Evolutionary conservation across 2,797 vertebrate species (phyloP).

Genomic region (Anniella stebbinsi): DNA sequence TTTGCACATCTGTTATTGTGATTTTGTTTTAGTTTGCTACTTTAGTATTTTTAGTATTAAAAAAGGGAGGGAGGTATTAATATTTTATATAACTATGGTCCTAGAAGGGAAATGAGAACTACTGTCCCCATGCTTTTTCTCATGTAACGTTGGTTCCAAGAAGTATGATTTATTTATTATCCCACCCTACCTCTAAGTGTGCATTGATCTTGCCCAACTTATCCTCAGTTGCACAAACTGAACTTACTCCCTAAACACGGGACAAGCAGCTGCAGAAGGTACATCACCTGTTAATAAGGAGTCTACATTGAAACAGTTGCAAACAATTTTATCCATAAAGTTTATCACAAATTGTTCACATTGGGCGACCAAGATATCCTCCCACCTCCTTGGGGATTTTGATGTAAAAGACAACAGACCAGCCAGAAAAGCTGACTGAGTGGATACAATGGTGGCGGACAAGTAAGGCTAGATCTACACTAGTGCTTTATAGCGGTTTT

Average conservation of each 20-base stretch:
- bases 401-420: neutral
- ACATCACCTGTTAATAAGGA: no score
- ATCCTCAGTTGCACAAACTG: neutral
- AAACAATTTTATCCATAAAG: neutral
- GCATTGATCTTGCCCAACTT: neutral
- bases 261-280: no score
- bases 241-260: neutral
- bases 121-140: neutral
- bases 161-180: neutral
- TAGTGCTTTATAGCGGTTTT: no score
- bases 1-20: neutral
- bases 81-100: neutral
- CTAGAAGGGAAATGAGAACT: neutral
- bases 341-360: neutral
- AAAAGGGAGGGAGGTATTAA: neutral
- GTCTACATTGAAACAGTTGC: neutral
- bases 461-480: no score
- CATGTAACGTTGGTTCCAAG: neutral
- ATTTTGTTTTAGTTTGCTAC: neutral
- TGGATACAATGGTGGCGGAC: neutral
- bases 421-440: neutral
- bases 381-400: neutral
- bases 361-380: neutral
- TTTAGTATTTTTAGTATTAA: neutral
- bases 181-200: neutral